Base-by-base conservation (phyloP, 2,113 vertebrate genomes). In the Martes martes region DNA sequence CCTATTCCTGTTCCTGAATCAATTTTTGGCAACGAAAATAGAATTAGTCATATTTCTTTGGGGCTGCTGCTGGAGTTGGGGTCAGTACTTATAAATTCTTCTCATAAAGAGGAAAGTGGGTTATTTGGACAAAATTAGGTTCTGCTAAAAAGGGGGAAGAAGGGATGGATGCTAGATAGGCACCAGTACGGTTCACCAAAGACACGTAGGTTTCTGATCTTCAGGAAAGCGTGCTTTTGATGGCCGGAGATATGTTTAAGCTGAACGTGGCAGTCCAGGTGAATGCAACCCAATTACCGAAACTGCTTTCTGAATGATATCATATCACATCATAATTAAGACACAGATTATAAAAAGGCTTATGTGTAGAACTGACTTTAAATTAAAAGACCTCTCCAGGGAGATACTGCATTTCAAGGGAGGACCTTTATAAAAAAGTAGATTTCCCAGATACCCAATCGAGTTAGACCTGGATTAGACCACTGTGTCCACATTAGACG, bases 371-470 rank as follows among this genome's bases (percentile, higher is more conserved):
- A 7, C 15, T 24, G n/a, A 18, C 23, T 85, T 92, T 83, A 82
- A 59, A 39, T 50, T 18, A 67, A 89, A 94, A 83, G 26, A 0
- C 55, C 80, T 73, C 55, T 86, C 24, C 42, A 61, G 87, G 65
- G 61, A 91, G 47, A 57, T 13, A 50, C 15, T 24, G 2, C 11
- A 36, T 94, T 94, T 94, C 14, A 47, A 13, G 36, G 33, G 11
- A 16, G 31, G 24, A 23, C 16, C 33, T 84, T 93, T 69, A 45
- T 65, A 10, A 26, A 15, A 76, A 55, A n/a, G 19, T 6, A 55
- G 7, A 13, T 65, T 4, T 57, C 45, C 15, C 23, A 63, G 28
- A 31, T 42, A 42, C 0, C 18, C 19, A 11, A 0, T 1, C 23
- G 55, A 59, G 9, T 74, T 76, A 69, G 23, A 39, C 52, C 45